Evolutionary conservation across 2,888 invertebrate genomes (phyloP).

Genomic region (Ernsta delagoae): DNA sequence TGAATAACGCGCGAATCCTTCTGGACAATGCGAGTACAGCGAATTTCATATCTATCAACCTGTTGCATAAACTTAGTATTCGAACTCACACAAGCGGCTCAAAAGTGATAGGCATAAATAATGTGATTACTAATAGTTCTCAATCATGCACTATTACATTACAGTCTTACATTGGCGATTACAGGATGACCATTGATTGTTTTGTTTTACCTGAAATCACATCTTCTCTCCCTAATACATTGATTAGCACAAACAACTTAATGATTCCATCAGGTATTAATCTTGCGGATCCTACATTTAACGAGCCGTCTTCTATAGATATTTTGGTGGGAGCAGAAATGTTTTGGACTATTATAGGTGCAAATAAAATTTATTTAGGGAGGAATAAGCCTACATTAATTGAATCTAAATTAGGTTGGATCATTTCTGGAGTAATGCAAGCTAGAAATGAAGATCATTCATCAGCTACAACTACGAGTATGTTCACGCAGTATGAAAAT

Average conservation of each 20-base stretch:
- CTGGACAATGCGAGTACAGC: conserved; percentile 4
- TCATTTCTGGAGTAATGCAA: neutral
- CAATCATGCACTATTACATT: too few relatives aligned
- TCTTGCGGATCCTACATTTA: too few relatives aligned
- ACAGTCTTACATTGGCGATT: too few relatives aligned
- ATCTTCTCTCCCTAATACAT: too few relatives aligned
- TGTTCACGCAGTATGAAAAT: conserved; percentile 5
- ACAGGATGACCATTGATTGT: too few relatives aligned
- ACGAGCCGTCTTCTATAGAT: neutral
- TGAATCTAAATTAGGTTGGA: conserved; percentile 2
- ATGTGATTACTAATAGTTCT: too few relatives aligned
- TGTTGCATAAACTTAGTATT: conserved; percentile 1
- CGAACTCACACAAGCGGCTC: neutral
- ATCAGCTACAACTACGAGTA: neutral
- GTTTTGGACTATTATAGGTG: neutral
- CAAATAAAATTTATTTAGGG: neutral
- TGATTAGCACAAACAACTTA: too few relatives aligned
- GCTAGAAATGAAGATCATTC: neutral
- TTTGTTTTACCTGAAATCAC: too few relatives aligned
- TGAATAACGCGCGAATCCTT: neutral
- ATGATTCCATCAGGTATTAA: too few relatives aligned
- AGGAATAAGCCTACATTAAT: conserved; percentile 1
- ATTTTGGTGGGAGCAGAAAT: conserved; percentile 4
- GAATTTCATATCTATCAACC: neutral
- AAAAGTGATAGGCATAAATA: neutral